Conservation (phyloP, 2,888 invertebrate genomes). For the Charanyca ferruginea region DNA sequence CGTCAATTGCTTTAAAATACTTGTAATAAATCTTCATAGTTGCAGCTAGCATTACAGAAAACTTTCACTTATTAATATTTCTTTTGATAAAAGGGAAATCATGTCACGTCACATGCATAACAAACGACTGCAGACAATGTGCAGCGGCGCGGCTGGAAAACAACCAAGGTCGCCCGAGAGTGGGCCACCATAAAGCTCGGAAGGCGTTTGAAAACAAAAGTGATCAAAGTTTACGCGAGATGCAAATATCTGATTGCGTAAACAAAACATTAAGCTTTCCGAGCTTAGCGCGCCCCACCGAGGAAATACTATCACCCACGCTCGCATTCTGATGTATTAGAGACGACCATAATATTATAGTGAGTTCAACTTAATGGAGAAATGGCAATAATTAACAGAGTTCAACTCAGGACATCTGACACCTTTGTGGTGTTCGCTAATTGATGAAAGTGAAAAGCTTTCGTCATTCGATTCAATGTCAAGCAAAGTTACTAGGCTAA, state of each 20-base stretch:
- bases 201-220: constrained; percentile 86
- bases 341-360: constrained; percentile 46
- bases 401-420: constrained; percentile 57
- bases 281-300: constrained; percentile 41
- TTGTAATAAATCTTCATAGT: constrained; percentile 70
- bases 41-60: constrained; percentile 66
- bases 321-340: constrained; percentile 55
- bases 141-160: constrained; percentile 76
- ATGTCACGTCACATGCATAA: constrained; percentile 78
- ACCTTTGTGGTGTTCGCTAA: constrained; percentile 55
- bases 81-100: constrained; percentile 85
- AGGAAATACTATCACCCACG: constrained; percentile 65
- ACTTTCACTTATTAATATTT: constrained; percentile 85
- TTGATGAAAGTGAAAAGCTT: constrained; percentile 68
- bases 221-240: constrained; percentile 81
- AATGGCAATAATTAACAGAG: constrained; percentile 62
- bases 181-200: constrained; percentile 69
- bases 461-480: constrained; percentile 60
- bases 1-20: constrained; percentile 67
- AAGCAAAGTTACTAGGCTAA: constrained; percentile 42
- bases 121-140: constrained; percentile 80
- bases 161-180: constrained; percentile 79
- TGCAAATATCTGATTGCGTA: constrained; percentile 73
- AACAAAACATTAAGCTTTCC: constrained; percentile 57
- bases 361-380: constrained; percentile 38